These are phyloP conservation scores for Parasteatoda tepidariorum DNA, from an alignment of 1,140 invertebrate species.

Conservation along the genomic window DNA sequence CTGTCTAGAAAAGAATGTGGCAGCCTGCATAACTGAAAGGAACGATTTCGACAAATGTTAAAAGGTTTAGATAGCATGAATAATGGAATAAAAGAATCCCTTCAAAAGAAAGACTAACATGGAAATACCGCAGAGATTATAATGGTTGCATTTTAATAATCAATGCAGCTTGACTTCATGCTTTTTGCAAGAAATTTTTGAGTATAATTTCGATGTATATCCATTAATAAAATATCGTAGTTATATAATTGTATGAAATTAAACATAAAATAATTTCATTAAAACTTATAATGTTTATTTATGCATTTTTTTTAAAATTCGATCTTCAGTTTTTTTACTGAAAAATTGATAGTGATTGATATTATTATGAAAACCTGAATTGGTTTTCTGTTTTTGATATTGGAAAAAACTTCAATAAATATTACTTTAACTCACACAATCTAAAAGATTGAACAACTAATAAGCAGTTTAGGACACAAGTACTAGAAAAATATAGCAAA, in stretches of 20 bases:
- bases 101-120: neutral
- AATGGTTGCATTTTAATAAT: neutral
- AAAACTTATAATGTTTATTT: no score
- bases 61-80: conserved; percentile 1
- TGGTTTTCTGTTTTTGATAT: neutral
- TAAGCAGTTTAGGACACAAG: no score
- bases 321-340: no score
- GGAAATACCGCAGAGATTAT: neutral
- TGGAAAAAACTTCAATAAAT: neutral
- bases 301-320: no score
- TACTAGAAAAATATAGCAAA: no score
- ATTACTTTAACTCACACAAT: no score
- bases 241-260: no score
- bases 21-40: conserved; percentile 1
- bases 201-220: neutral
- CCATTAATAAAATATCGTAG: no score
- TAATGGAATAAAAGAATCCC: conserved; percentile 18
- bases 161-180: neutral
- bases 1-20: neutral
- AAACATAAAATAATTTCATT: no score
- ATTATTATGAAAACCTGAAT: neutral
- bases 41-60: conserved; percentile 25
- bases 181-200: neutral
- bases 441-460: no score
- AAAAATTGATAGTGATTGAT: no score